Evolutionary conservation across 53 echinoderm and acorn worm genomes (phyloP).

Genomic region (Apostichopus leukothele): DNA sequence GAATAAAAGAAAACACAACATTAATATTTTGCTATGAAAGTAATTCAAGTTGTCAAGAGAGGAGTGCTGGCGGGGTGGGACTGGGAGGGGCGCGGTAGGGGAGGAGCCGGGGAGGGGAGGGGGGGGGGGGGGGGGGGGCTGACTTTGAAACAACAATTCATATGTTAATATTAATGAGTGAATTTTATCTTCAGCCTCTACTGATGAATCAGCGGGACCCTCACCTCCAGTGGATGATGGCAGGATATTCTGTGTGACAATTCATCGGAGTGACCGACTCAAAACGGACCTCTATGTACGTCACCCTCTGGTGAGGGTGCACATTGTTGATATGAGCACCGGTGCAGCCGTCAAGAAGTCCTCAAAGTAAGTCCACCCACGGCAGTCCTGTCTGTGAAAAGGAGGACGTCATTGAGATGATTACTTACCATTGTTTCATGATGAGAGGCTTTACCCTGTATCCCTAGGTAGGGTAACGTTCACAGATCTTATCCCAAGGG

Average conservation of each 20-base stretch:
- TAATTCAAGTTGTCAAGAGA: too few species aligned
- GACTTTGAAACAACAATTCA: not conserved
- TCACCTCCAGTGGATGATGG: constrained; percentile 66
- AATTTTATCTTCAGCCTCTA: not conserved
- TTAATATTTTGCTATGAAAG: not conserved
- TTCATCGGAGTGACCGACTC: constrained; percentile 91
- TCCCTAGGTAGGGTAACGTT: too few species aligned
- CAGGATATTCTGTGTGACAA: constrained; percentile 73
- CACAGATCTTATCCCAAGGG: too few species aligned
- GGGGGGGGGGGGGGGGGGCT: too few species aligned
- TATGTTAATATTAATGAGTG: not conserved
- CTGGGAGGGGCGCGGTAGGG: too few species aligned
- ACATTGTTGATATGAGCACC: constrained; percentile 81
- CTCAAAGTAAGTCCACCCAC: constrained; percentile 52
- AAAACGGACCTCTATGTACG: constrained; percentile 90
- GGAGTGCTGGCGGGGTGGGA: too few species aligned
- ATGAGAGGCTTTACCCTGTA: too few species aligned
- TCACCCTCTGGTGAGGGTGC: constrained; percentile 95
- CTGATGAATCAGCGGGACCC: not conserved
- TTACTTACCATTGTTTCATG: too few species aligned
- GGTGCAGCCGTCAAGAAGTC: constrained; percentile 92
- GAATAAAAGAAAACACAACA: not conserved
- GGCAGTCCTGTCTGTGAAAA: too few species aligned
- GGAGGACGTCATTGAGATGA: too few species aligned
- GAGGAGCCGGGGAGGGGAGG: too few species aligned